Evolutionary conservation across 2,113 vertebrate species (phyloP).

Genomic region (Steatornis caripensis): DNA sequence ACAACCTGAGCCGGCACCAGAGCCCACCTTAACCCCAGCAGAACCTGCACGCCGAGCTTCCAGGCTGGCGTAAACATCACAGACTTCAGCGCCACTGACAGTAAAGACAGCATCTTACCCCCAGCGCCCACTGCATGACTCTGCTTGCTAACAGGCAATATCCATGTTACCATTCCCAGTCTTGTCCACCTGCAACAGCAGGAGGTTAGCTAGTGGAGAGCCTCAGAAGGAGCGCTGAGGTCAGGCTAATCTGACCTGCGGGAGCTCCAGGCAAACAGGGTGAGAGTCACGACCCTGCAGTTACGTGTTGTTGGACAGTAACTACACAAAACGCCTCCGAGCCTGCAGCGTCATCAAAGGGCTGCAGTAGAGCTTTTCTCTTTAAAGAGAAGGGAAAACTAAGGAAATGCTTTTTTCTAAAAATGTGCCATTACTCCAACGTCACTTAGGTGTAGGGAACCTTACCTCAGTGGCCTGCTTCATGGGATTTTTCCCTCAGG

Average conservation of each 20-base stretch:
- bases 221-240: background rate
- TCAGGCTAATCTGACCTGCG: accelerated
- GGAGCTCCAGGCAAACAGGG: background rate
- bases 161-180: background rate
- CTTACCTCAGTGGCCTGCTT: background rate
- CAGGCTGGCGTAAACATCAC: background rate
- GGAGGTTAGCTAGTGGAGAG: background rate
- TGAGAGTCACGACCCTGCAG: background rate
- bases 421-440: background rate
- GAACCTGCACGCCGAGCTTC: background rate
- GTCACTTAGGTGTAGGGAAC: background rate
- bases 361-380: background rate
- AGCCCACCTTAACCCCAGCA: background rate
- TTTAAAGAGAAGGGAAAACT: background rate
- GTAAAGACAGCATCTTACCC: background rate
- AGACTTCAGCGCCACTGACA: background rate
- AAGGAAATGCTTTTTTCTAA: background rate
- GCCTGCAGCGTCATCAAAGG: background rate
- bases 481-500: background rate
- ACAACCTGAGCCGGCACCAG: background rate
- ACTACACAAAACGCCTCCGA: background rate
- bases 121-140: accelerated
- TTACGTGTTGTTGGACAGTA: background rate
- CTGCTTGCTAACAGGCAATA: background rate
- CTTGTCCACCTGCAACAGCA: accelerated